Evolutionary conservation across 1,140 invertebrate species (phyloP), one percentile per base, ranked within the genome.

Genomic region (Chironomus striatipennis): DNA sequence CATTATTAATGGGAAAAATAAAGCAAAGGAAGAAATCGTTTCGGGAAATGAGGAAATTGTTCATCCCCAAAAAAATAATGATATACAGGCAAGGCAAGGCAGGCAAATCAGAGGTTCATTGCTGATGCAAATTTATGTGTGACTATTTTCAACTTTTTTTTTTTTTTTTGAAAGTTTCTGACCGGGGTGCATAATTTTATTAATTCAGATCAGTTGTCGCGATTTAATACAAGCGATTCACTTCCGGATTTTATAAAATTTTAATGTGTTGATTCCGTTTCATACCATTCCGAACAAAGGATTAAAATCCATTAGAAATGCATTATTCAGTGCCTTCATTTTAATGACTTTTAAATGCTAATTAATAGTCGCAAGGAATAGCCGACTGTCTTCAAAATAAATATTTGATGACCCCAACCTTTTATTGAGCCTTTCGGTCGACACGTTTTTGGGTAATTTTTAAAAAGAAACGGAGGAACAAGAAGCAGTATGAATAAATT

Each of bases 101-200:
- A n/a, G n/a, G 42, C 5, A 43, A 43, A 47, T 47, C 43, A 47
- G 15, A 47, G 15, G 15, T 67, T 67, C n/a, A 67, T 67, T 67
- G n/a, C 18, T 7, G n/a, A 67, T 67, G 64, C n/a, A 67, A 67
- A 67, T 67, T 67, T 67, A 67, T 67, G 64, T 67, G 64, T 67
- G 64, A 67, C n/a, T 18, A 67, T 67, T 20, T 18, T 57, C 2
- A 7, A 57, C 47, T n/a, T n/a, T n/a, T n/a, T n/a, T n/a, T n/a
- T n/a, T n/a, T n/a, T n/a, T 65, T 65, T 43, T 43, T 43, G 10
- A 43, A 8, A 10, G 43, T 47, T 47, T 2, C 15, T 10, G 43
- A 4, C 43, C 8, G 1, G 43, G 42, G 42, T 43, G 10, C 42
- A 43, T 43, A 43, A 5, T 7, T 7, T 7, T n/a, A n/a, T n/a